These are phyloP conservation scores for Neogobius melanostomus DNA, from an alignment of 2,113 vertebrate species.

Conservation along the genomic window DNA sequence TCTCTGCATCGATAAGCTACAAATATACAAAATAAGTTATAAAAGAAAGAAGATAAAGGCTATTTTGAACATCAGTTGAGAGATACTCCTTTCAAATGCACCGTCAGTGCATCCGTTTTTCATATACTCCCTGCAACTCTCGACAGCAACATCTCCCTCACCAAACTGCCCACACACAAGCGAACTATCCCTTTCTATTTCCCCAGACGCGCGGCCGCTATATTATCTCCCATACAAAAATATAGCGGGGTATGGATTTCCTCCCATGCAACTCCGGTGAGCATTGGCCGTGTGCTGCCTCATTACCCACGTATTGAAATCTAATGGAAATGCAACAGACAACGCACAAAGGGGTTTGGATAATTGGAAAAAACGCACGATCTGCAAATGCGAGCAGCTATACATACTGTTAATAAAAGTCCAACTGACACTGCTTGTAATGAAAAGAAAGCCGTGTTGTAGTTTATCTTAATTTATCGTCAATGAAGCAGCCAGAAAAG, in stretches of 20 bases:
- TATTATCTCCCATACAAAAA: background rate
- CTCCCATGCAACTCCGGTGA: constrained; percentile 13
- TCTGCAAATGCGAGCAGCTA: background rate
- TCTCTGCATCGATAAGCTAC: no score
- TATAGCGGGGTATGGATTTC: constrained; percentile 15
- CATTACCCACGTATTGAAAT: constrained; percentile 43
- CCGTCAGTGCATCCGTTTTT: background rate
- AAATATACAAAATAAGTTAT: no score
- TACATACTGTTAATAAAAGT: constrained; percentile 19
- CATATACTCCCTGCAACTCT: background rate
- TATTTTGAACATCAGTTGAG: background rate
- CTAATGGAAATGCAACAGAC: constrained; percentile 8
- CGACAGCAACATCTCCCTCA: background rate
- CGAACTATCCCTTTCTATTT: background rate
- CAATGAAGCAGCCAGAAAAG: constrained; percentile 25
- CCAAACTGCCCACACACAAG: background rate
- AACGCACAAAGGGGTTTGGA: constrained; percentile 1
- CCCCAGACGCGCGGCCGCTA: background rate
- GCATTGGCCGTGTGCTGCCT: constrained; percentile 23
- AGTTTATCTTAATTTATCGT: constrained; percentile 29
- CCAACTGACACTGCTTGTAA: constrained; percentile 22
- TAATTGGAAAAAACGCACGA: constrained; percentile 4
- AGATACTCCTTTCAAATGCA: background rate
- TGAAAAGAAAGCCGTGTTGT: constrained; percentile 19
- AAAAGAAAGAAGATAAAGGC: no score